These are phyloP conservation scores for Hipparchia sbordonii DNA, from an alignment of 2,888 invertebrate species.

Conservation along the genomic window DNA sequence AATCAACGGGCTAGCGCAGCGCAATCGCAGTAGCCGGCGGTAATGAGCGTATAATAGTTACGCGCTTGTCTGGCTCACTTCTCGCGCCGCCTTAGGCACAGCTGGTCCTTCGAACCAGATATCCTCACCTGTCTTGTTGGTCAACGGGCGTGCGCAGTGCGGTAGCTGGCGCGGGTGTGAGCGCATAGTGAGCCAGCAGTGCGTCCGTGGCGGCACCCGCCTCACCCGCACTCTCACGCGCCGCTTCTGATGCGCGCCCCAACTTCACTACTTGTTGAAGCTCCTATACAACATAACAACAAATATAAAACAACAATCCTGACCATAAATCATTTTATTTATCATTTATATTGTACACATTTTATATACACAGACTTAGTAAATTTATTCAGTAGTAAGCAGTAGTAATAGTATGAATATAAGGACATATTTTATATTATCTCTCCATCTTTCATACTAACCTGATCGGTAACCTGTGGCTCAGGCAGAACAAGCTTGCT, in stretches of 20 bases:
- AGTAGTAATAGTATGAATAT: not conserved
- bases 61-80: too few species aligned
- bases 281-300: conserved; percentile 76
- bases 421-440: too few species aligned
- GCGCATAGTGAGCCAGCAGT: conserved; percentile 94
- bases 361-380: too few species aligned
- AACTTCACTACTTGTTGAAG: conserved; percentile 95
- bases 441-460: conserved; percentile 46
- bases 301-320: too few species aligned
- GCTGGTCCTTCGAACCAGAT: not conserved
- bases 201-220: conserved; percentile 90
- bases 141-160: conserved; percentile 93
- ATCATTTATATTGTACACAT: too few species aligned
- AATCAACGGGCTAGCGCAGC: too few species aligned
- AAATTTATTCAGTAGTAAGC: too few species aligned
- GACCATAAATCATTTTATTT: too few species aligned
- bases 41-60: too few species aligned
- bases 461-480: conserved; percentile 97
- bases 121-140: conserved; percentile 80
- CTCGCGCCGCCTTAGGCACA: too few species aligned
- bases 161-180: conserved; percentile 86
- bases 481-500: conserved; percentile 98
- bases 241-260: conserved; percentile 94
- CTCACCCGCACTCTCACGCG: conserved; percentile 91
- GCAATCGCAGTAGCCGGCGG: too few species aligned